Evolutionary conservation across 64 coral and sea anemone species (phyloP).

Genomic region (Platygyra sinensis): DNA sequence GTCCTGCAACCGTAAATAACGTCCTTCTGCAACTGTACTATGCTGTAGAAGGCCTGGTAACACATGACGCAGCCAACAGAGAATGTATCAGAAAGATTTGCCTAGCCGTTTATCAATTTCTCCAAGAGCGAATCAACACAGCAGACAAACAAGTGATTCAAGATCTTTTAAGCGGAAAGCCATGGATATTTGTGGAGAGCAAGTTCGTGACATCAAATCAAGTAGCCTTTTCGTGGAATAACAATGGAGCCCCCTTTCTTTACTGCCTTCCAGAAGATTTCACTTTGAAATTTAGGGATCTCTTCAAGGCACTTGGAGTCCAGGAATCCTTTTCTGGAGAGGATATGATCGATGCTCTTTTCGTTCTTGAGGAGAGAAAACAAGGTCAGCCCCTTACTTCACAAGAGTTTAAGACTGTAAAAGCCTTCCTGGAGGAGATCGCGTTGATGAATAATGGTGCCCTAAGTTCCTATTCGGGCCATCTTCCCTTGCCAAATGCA

Average conservation of each 20-base stretch:
- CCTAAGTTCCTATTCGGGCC: constrained; percentile 42
- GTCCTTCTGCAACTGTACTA: constrained; percentile 78
- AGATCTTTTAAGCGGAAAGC: constrained; percentile 67
- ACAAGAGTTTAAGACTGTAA: constrained; percentile 76
- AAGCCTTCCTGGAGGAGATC: constrained; percentile 79
- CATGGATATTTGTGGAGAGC: constrained; percentile 85
- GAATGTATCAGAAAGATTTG: constrained; percentile 65
- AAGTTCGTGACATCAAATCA: constrained; percentile 79
- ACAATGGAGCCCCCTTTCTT: constrained; percentile 76
- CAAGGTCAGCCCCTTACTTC: constrained; percentile 51
- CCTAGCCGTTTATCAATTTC: constrained; percentile 69
- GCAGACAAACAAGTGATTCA: constrained; percentile 63
- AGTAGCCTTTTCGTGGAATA: constrained; percentile 80
- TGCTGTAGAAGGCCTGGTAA: constrained; percentile 59
- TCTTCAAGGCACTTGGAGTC: constrained; percentile 75
- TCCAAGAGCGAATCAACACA: constrained; percentile 70
- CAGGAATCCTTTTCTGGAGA: constrained; percentile 64
- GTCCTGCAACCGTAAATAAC: constrained; percentile 49
- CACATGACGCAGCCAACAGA: constrained; percentile 30
- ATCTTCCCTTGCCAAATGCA: constrained; percentile 79
- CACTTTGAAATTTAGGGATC: constrained; percentile 60
- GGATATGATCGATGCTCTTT: constrained; percentile 77
- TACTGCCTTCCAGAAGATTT: constrained; percentile 73
- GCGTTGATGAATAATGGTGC: constrained; percentile 44
- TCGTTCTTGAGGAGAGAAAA: constrained; percentile 68